Evolutionary conservation across 2,797 vertebrate species (phyloP), one percentile per base, ranked within the genome.

Genomic region (Erethizon dorsatum): DNA sequence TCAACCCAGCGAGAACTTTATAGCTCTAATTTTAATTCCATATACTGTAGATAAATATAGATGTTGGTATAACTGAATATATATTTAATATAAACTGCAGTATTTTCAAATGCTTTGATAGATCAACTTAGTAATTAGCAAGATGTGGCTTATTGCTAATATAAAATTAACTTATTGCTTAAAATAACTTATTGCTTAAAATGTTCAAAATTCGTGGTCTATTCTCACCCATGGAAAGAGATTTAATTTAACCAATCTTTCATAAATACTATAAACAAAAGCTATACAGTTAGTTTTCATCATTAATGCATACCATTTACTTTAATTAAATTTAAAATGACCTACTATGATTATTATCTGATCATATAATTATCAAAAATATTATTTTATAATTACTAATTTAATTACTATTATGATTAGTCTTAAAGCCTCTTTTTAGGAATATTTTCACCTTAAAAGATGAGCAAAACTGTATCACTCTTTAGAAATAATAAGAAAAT

Each of bases 121-220:
- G 2, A 33, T 31, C 56, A 89, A 83, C 26, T 59, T 71, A 96
- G 41, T 59, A 15, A 79, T 20, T 33, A 73, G 56, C 89, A 88
- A 96, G 13, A 37, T 10, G n/a, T 15, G 45, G 37, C 47, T 92
- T 94, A 93, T 91, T 96, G 90, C 80, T 54, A 52, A 97, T 79
- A 88, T 88, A 59, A 94, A 96, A 96, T 96, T 97, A 96, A 96
- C 85, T 91, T 97, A 75, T 80, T 90, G 78, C 52, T 91, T 95
- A 31, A 41, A 41, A 41, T 97, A 96, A 96, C 85, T 91, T 97
- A 75, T 80, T 90, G 78, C 52, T 91, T 95, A 31, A 41, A 69
- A 80, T 93, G 79, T 87, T 63, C 80, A 95, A 86, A 91, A 83
- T 83, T 47, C 13, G 5, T 75, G 26, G 28, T 78, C 67, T 90